Conservation (phyloP, 2,888 invertebrate species). For the Coleophora flavipennella region DNA sequence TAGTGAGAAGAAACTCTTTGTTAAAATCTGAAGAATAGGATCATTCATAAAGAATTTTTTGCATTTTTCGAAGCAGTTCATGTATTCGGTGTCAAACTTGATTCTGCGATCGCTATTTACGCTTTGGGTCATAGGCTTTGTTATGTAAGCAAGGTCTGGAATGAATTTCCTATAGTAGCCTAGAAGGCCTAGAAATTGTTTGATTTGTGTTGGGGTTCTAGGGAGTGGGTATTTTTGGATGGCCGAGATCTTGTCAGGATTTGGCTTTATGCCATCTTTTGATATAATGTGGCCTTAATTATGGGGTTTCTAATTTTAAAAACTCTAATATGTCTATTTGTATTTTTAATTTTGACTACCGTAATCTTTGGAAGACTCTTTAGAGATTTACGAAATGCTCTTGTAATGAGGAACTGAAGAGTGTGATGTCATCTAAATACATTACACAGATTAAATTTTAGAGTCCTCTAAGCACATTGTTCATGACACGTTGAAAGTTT, state of each 20-base stretch:
- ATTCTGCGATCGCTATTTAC: too few relatives aligned
- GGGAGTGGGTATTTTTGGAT: constrained; percentile 2
- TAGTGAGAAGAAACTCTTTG: constrained; percentile 4
- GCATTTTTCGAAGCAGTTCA: constrained; percentile 5
- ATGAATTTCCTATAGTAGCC: constrained; percentile 2
- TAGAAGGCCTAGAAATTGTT: constrained; percentile 7
- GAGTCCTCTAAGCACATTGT: too few relatives aligned
- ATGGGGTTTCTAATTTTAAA: too few relatives aligned
- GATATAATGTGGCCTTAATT: constrained; percentile 7
- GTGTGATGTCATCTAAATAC: constrained; percentile 28
- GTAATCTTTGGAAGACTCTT: constrained; percentile 17
- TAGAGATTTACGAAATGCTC: constrained; percentile 19
- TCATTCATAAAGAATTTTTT: constrained; percentile 21
- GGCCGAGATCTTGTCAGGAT: constrained; percentile 7
- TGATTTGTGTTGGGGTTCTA: constrained; percentile 9
- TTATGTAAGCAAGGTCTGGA: too few relatives aligned
- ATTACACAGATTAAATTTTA: neutral
- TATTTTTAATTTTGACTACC: constrained; percentile 18
- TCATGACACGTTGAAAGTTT: too few relatives aligned
- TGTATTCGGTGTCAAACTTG: too few relatives aligned
- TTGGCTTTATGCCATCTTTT: constrained; percentile 10
- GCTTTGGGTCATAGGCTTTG: too few relatives aligned
- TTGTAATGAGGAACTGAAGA: constrained; percentile 19
- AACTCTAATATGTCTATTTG: constrained; percentile 20
- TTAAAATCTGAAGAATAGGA: constrained; percentile 20